A percentile compares a stretch with the other conserved stretches of the same genome.
Evolutionary conservation across 1,140 invertebrate species (phyloP).

Genomic region (Phenacoccus solenopsis): DNA sequence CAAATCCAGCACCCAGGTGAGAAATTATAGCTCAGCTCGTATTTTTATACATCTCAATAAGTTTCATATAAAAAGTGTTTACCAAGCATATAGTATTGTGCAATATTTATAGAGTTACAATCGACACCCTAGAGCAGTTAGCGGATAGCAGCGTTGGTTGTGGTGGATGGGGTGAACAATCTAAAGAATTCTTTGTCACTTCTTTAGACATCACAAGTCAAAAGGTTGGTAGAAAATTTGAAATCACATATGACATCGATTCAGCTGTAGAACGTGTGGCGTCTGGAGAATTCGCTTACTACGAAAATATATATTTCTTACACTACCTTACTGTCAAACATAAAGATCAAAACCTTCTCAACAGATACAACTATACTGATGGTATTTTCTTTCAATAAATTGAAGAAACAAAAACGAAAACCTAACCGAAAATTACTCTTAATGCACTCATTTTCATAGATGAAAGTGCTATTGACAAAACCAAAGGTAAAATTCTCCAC

Average conservation of each 20-base stretch:
- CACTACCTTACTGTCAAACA: slow-evolving; percentile 42
- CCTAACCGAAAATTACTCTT: neutral
- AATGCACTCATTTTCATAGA: neutral
- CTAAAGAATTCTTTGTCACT: slow-evolving; percentile 50
- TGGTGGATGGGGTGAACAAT: slow-evolving; percentile 54
- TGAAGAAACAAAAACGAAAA: neutral
- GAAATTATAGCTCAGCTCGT: neutral
- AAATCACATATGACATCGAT: slow-evolving; percentile 33
- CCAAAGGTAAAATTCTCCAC: slow-evolving; percentile 38
- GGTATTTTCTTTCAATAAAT: neutral
- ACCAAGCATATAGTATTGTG: neutral
- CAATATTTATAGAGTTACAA: slow-evolving; percentile 45
- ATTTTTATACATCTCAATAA: neutral
- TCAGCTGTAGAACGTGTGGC: slow-evolving; percentile 41
- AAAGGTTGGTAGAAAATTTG: slow-evolving; percentile 51
- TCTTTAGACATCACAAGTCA: slow-evolving; percentile 43
- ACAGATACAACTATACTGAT: slow-evolving; percentile 11
- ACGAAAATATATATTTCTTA: slow-evolving; percentile 62
- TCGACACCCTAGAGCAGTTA: slow-evolving; percentile 56
- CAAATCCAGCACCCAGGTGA: slow-evolving; percentile 55
- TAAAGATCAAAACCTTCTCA: slow-evolving; percentile 10
- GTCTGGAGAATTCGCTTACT: slow-evolving; percentile 57
- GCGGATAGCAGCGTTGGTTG: slow-evolving; percentile 41
- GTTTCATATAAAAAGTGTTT: neutral
- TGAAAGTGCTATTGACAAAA: neutral